Conservation (phyloP, 1,140 invertebrate species). For the Pachypeltis micranthus region DNA sequence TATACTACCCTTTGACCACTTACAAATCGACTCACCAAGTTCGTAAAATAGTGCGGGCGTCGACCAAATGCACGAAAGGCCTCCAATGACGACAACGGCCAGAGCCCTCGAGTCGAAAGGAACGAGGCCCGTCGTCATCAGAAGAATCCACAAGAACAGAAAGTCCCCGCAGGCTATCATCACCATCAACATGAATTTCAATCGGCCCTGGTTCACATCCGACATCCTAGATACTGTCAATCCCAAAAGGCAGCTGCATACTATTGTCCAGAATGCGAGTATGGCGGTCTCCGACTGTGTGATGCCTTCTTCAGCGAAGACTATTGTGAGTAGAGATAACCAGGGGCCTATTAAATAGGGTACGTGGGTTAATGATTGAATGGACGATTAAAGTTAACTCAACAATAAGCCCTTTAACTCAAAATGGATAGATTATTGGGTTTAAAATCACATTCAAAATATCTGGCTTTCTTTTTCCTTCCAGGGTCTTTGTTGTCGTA, state of each 20-base stretch:
- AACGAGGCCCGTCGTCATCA: conserved; percentile 31
- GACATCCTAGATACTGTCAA: conserved; percentile 31
- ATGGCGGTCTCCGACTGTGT: conserved; percentile 33
- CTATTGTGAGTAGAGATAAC: conserved; percentile 36
- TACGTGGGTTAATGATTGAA: too few relatives aligned
- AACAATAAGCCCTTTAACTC: too few relatives aligned
- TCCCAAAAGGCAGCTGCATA: conserved; percentile 31
- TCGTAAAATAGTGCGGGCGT: conserved; percentile 39
- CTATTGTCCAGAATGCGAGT: conserved; percentile 34
- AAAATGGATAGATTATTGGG: too few relatives aligned
- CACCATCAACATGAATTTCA: conserved; percentile 31
- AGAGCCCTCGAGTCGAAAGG: conserved; percentile 21
- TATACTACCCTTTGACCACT: too few relatives aligned
- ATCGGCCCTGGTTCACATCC: conserved; percentile 32
- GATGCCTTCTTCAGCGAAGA: conserved; percentile 30
- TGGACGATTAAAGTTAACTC: too few relatives aligned
- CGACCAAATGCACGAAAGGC: conserved; percentile 36
- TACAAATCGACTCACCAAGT: conserved; percentile 25
- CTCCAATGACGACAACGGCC: conserved; percentile 32
- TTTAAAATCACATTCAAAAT: too few relatives aligned
- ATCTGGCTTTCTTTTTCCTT: too few relatives aligned
- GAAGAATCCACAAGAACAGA: conserved; percentile 34
- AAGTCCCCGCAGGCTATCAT: conserved; percentile 31
- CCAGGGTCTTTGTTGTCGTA: too few relatives aligned
- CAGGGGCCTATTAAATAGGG: conserved; percentile 34